Evolutionary conservation across 1,140 invertebrate genomes (phyloP).

Genomic region (Drosophila mauritiana): DNA sequence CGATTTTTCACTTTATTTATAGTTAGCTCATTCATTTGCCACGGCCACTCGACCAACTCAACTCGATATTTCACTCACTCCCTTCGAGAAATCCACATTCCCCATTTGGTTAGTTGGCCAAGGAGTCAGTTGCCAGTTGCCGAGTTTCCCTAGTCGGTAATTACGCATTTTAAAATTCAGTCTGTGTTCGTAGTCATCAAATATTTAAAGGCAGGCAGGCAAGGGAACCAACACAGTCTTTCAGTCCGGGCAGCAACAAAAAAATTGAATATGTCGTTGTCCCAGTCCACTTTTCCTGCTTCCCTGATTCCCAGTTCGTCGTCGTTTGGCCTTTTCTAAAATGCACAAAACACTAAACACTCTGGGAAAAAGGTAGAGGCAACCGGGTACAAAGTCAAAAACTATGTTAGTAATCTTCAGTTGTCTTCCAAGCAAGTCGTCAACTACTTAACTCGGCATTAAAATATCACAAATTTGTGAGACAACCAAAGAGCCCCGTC

Average conservation of each 20-base stretch:
- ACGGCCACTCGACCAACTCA: slow-evolving; percentile 1
- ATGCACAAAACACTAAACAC: slow-evolving; percentile 47
- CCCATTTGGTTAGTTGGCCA: slow-evolving; percentile 12
- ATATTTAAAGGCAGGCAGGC: slow-evolving; percentile 35
- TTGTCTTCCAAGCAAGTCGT: slow-evolving; percentile 11
- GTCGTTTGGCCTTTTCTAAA: slow-evolving; percentile 50
- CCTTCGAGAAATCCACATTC: not conserved
- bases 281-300: not conserved
- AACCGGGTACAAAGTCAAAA: slow-evolving; percentile 7
- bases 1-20: slow-evolving; percentile 51
- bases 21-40: slow-evolving; percentile 23
- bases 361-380: not conserved
- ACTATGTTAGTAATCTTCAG: slow-evolving; percentile 46
- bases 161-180: slow-evolving; percentile 57
- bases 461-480: slow-evolving; percentile 31
- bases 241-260: slow-evolving; percentile 1
- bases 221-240: slow-evolving; percentile 14
- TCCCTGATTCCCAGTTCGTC: slow-evolving; percentile 13
- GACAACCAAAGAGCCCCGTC: slow-evolving; percentile 9
- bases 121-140: slow-evolving; percentile 27
- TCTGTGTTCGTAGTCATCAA: slow-evolving; percentile 47
- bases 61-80: not conserved
- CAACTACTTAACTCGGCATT: slow-evolving; percentile 27
- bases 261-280: slow-evolving; percentile 19
- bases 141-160: slow-evolving; percentile 53